phyloP scores from a whole-genome alignment of 2,888 invertebrate genomes.

The Diadromus collaris region DNA sequence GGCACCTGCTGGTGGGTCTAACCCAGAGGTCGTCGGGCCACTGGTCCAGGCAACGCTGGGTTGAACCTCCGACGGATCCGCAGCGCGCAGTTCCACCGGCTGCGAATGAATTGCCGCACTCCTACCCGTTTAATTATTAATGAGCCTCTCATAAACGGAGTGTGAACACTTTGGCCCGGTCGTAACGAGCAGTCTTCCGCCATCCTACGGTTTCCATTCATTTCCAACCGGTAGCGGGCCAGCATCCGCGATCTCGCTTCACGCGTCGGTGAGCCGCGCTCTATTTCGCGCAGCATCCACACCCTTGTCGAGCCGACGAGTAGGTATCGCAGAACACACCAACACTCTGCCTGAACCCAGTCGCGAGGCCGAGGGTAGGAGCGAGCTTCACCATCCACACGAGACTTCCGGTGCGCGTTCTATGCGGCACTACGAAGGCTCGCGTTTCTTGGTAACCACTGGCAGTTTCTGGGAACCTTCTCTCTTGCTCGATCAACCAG shows the following conservation, averaged over 20 bases:
- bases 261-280: slow-evolving; percentile 5
- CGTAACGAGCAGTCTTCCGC: slow-evolving; percentile 57
- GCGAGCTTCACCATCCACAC: slow-evolving; percentile 8
- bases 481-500: background rate
- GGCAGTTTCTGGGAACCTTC: background rate
- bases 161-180: slow-evolving; percentile 66
- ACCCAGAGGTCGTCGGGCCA: slow-evolving; percentile 18
- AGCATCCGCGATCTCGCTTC: slow-evolving; percentile 24
- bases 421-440: background rate
- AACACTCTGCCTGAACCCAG: background rate
- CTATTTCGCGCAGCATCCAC: slow-evolving; percentile 31
- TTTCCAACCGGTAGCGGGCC: slow-evolving; percentile 20
- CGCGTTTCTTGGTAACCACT: background rate
- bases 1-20: slow-evolving; percentile 38
- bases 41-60: slow-evolving; percentile 1
- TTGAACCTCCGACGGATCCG: background rate
- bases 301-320: background rate
- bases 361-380: background rate
- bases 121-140: slow-evolving; percentile 70
- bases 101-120: slow-evolving; percentile 70
- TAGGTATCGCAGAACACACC: slow-evolving; percentile 1
- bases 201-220: slow-evolving; percentile 51
- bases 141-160: slow-evolving; percentile 68
- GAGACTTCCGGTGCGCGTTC: slow-evolving; percentile 31
- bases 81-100: slow-evolving; percentile 21